Evolutionary conservation across 2,888 invertebrate genomes (phyloP), one percentile per base, ranked within the genome.

Genomic region (Euplagia quadripunctaria): DNA sequence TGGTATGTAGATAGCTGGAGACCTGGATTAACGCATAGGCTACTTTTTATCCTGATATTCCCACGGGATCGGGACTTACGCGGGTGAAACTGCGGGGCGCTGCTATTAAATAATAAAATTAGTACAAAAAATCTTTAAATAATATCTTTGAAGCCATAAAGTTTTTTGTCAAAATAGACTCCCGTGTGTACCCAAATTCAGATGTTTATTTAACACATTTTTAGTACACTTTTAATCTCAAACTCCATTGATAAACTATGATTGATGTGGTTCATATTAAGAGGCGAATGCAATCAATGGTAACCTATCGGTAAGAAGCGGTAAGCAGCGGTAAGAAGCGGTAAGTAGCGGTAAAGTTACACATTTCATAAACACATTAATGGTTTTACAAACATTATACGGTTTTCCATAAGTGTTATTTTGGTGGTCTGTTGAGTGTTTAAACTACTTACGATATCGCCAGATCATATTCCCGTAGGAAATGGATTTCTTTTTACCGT

Each of bases 141-240:
- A 31, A n/a, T n/a, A 41, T 43, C 9, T 17, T 3, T 17, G n/a
- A 20, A 49, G 6, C 6, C 8, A 43, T 1, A 49, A 43, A 55
- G 63, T 65, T 0, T 7, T 31, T 63, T 66, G 14, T n/a, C 14
- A 51, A 74, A 71, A 74, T 55, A 11, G 0, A 0, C 6, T 0
- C 77, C 85, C 85, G 83, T 89, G 73, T 82, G 76, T 82, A 73
- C 64, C 41, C 83, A 79, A 63, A 42, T 52, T 5, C 16, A 17
- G 81, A 88, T 91, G 88, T 93, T 92, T 88, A 88, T 83, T 89
- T 88, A 90, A 87, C 91, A 87, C 90, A 86, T 86, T 80, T 74
- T 75, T 68, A 79, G 72, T 76, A 70, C 79, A 78, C 81, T 87
- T 88, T 87, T 89, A 91, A 90, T 91, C 87, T 84, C 79, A 79